phyloP scores from a whole-genome alignment of 2,888 invertebrate genomes.

The Caenorhabditis sinica region DNA sequence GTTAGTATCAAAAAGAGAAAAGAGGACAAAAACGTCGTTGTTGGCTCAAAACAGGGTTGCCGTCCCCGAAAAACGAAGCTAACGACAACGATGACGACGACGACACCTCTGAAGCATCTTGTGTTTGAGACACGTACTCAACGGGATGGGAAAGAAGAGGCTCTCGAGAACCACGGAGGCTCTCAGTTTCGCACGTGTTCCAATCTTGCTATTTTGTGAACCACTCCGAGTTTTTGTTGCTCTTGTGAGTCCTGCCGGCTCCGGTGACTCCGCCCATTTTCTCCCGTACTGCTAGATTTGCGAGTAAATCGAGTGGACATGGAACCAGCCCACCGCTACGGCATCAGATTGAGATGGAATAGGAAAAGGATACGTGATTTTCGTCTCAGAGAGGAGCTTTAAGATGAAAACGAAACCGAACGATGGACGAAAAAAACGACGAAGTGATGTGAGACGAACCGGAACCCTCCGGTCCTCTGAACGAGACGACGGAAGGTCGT shows the following conservation, averaged over 20 bases:
- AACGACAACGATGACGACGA: slow-evolving; percentile 25
- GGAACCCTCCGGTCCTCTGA: slow-evolving; percentile 41
- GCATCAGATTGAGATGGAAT: slow-evolving; percentile 8
- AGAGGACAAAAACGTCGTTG: slow-evolving; percentile 27
- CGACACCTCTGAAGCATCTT: slow-evolving; percentile 62
- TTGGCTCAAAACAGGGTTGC: slow-evolving; percentile 49
- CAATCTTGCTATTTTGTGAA: slow-evolving; percentile 64
- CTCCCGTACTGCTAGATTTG: slow-evolving; percentile 5
- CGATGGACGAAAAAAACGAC: slow-evolving; percentile 26
- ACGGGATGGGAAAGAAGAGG: slow-evolving; percentile 55
- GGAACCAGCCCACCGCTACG: not conserved
- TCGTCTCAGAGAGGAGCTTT: slow-evolving; percentile 17
- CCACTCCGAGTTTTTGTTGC: slow-evolving; percentile 51
- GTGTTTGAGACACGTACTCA: slow-evolving; percentile 60
- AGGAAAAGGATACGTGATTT: slow-evolving; percentile 1
- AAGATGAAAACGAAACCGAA: slow-evolving; percentile 28
- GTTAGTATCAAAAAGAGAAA: slow-evolving; percentile 32
- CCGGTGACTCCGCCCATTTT: slow-evolving; percentile 39
- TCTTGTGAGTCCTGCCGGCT: not conserved
- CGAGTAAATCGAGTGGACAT: slow-evolving; percentile 5
- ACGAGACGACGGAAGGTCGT: slow-evolving; percentile 49
- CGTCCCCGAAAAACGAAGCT: slow-evolving; percentile 28
- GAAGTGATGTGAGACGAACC: slow-evolving; percentile 55
- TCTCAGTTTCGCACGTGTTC: slow-evolving; percentile 60
- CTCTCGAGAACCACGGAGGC: slow-evolving; percentile 36